phyloP scores from a whole-genome alignment of 2,888 invertebrate genomes.

The Synergus umbraculus region DNA sequence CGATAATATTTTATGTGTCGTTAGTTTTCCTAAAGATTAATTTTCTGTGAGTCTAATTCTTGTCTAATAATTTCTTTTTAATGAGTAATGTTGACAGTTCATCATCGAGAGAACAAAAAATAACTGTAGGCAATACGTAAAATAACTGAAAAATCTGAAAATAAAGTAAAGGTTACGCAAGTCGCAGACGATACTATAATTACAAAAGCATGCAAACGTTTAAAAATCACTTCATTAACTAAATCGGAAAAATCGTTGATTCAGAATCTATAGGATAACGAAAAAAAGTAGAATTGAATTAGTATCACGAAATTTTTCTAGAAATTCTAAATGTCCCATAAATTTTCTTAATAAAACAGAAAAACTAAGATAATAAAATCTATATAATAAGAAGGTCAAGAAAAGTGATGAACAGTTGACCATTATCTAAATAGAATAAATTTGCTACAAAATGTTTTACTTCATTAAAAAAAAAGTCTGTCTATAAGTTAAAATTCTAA shows the following conservation, averaged over 20 bases:
- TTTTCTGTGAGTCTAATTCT: background rate
- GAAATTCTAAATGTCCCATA: background rate
- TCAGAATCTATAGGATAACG: background rate
- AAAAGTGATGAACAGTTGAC: background rate
- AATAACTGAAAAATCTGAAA: background rate
- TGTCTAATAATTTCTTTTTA: background rate
- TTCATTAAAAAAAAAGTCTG: slow-evolving; percentile 4
- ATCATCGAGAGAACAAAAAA: background rate
- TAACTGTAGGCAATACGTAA: background rate
- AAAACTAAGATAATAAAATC: background rate
- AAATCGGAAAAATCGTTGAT: background rate
- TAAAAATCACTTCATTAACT: background rate
- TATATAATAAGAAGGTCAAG: background rate
- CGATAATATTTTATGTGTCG: background rate
- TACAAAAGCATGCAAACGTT: slow-evolving; percentile 25
- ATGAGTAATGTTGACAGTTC: background rate
- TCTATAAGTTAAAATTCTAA: slow-evolving; percentile 8
- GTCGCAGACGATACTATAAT: background rate
- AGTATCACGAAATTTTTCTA: slow-evolving; percentile 4
- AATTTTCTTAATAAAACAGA: background rate
- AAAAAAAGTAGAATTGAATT: background rate
- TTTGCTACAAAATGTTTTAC: background rate
- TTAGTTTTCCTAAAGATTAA: background rate
- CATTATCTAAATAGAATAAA: slow-evolving; percentile 5
- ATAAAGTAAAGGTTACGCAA: slow-evolving; percentile 9